Conservation (phyloP, 2,113 vertebrate species). For the Climacteris rufus region DNA sequence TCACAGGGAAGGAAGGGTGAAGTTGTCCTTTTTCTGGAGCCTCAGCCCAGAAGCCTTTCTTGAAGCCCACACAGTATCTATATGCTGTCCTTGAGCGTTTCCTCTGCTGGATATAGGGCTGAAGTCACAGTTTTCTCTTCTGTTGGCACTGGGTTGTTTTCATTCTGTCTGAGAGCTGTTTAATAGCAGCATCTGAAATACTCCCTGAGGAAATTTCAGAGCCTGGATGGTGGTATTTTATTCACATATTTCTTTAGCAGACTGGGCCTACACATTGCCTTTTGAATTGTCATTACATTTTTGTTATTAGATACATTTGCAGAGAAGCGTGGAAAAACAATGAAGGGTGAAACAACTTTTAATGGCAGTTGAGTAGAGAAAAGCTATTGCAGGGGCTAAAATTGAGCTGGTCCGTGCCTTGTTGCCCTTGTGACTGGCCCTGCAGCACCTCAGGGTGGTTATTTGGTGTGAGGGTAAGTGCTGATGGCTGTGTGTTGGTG, state of each 20-base stretch:
- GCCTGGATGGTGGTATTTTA: not conserved
- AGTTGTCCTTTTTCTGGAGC: too few species aligned
- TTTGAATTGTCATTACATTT: not conserved
- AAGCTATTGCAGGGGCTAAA: not conserved
- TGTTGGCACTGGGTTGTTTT: accelerated
- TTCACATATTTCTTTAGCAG: not conserved
- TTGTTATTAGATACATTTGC: not conserved
- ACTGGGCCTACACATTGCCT: accelerated
- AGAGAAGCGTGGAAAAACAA: not conserved
- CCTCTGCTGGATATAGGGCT: accelerated
- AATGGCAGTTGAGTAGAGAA: not conserved
- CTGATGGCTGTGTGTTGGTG: not conserved
- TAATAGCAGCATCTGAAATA: accelerated
- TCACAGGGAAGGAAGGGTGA: accelerated
- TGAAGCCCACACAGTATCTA: accelerated
- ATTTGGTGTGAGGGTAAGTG: accelerated
- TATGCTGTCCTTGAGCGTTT: not conserved
- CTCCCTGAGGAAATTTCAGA: not conserved
- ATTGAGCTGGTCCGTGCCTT: not conserved
- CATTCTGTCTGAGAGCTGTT: not conserved
- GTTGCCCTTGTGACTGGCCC: not conserved
- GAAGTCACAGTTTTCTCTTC: not conserved
- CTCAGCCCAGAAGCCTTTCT: not conserved
- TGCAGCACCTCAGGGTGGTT: not conserved
- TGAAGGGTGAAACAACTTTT: not conserved